A percentile compares a stretch with the other conserved stretches of the same genome.
phyloP scores from a whole-genome alignment of 1,140 invertebrate species.

The Apis laboriosa region DNA sequence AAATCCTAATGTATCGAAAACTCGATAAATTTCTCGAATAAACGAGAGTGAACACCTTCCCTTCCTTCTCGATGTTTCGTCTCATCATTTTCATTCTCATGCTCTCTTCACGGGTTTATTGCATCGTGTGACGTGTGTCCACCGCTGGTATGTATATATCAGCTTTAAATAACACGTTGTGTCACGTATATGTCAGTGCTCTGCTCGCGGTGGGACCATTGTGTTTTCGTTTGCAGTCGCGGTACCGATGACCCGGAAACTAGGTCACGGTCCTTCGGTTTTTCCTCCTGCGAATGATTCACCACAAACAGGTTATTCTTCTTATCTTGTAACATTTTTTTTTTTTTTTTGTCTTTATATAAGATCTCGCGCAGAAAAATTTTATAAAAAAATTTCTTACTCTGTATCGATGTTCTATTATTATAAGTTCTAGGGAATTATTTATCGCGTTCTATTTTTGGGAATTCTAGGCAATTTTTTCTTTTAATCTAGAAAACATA shows the following conservation, averaged over 20 bases:
- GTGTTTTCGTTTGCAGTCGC: constrained; percentile 40
- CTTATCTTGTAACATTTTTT: background rate
- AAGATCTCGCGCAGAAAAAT: too few species aligned
- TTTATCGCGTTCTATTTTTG: background rate
- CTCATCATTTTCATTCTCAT: constrained; percentile 20
- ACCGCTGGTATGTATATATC: constrained; percentile 7
- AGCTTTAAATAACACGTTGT: constrained; percentile 39
- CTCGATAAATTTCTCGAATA: background rate
- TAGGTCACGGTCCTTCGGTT: constrained; percentile 47
- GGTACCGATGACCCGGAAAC: constrained; percentile 55
- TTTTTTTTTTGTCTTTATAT: background rate
- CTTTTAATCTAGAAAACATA: too few species aligned
- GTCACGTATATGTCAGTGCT: constrained; percentile 39
- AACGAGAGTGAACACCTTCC: background rate
- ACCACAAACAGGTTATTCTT: background rate
- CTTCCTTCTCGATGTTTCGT: background rate
- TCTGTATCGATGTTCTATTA: too few species aligned
- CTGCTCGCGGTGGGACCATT: constrained; percentile 42
- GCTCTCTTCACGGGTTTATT: constrained; percentile 26
- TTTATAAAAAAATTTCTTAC: background rate
- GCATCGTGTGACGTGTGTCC: constrained; percentile 37
- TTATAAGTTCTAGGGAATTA: too few species aligned
- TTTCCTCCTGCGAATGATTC: constrained; percentile 33
- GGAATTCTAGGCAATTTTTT: background rate
- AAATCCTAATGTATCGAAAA: background rate